Percentiles rank a stretch among this genome's conserved stretches.
Conservation (phyloP, 2,113 vertebrate species). For the Aythya baeri region DNA sequence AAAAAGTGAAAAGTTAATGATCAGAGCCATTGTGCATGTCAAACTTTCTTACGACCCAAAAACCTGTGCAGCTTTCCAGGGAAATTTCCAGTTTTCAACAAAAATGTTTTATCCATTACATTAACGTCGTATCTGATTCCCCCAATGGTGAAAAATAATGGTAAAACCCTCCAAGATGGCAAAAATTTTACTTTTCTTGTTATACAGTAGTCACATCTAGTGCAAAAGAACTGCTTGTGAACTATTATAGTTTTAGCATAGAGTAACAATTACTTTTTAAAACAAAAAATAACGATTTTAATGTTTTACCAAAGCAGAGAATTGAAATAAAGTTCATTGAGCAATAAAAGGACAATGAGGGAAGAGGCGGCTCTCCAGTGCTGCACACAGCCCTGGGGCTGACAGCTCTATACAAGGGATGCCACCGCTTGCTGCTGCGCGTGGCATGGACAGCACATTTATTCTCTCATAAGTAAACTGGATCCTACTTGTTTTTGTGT, state of each 20-base stretch:
- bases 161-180: not conserved
- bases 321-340: not conserved
- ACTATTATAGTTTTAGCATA: not conserved
- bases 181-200: not conserved
- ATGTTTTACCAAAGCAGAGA: not conserved
- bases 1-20: conserved; percentile 42
- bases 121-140: not conserved
- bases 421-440: not conserved
- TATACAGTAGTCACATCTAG: not conserved
- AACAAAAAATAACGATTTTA: not conserved
- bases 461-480: not conserved
- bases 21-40: conserved; percentile 2
- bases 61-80: not conserved
- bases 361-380: not conserved
- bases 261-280: not conserved
- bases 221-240: not conserved
- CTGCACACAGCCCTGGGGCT: not conserved
- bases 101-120: not conserved
- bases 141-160: not conserved
- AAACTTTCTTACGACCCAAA: not conserved
- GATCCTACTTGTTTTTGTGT: not conserved
- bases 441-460: not conserved
- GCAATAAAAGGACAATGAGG: not conserved
- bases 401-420: not conserved
- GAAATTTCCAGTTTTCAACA: not conserved